A percentile compares a stretch with the other conserved stretches of the same genome.
These are phyloP conservation scores for Cyanoderma ruficeps DNA, from an alignment of 2,113 vertebrate genomes.

Conservation along the genomic window DNA sequence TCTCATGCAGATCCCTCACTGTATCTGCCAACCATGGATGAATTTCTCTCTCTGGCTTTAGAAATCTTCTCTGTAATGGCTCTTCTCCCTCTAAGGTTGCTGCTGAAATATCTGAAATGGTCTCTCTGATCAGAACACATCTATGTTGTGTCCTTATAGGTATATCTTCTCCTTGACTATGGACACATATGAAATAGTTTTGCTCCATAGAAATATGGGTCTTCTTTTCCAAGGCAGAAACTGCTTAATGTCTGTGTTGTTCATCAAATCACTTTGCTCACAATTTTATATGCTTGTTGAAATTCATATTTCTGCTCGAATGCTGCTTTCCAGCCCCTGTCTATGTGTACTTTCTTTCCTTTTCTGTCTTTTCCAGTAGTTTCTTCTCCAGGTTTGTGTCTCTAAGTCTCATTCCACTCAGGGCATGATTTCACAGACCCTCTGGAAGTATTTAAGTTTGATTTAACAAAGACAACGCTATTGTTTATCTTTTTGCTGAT, in stretches of 20 bases:
- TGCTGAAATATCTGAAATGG: background rate
- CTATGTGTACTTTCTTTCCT: background rate
- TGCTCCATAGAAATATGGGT: background rate
- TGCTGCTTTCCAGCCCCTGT: background rate
- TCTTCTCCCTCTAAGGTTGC: background rate
- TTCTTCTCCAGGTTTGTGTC: background rate
- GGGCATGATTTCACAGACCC: background rate
- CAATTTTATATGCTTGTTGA: background rate
- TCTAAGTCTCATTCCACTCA: background rate
- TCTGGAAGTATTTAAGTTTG: background rate
- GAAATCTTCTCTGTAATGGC: background rate
- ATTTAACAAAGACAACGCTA: rapidly evolving
- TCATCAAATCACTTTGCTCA: background rate
- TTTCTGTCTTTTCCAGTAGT: background rate
- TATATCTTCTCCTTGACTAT: background rate
- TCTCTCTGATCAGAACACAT: background rate
- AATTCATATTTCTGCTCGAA: background rate
- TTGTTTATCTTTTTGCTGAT: background rate
- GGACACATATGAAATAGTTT: background rate
- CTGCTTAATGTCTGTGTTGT: background rate
- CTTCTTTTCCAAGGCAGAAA: background rate
- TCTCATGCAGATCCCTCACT: background rate
- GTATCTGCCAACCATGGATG: background rate
- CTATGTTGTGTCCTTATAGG: background rate
- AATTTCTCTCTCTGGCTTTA: background rate